Evolutionary conservation across 2,797 vertebrate species (phyloP), one percentile per base, ranked within the genome.

Genomic region (Sebastes steindachneri): DNA sequence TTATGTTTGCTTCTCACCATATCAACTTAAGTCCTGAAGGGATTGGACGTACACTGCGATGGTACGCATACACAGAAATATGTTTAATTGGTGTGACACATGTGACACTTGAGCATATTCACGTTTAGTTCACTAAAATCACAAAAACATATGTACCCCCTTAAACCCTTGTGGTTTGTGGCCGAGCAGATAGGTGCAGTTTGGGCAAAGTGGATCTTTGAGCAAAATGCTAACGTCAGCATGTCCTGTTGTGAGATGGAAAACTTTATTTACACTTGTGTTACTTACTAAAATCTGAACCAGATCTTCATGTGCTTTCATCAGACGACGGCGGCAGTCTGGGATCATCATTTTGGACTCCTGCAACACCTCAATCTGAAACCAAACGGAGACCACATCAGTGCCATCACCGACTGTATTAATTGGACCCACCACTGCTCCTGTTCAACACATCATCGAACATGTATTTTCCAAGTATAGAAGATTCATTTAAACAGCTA

Each of bases 281-380:
- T 26, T 74, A 89, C 97, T 97, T 93, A 99, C 98, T 90, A 99
- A 86, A 63, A 99, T 71, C 53, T 98, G 97, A 11, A 87, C 67
- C 85, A 99, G 97, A 64, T 98, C 97, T 12, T 90, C 88, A 14
- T 97, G 96, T 15, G 98, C 98, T 1, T 91, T 82, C 83, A 95
- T 92, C 93, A 99, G 93, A 73, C 98, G 97, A 58, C 97, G 97
- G 68, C 96, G 97, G 88, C 97, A 98, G 90, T 99, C 98, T 19
- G 97, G 98, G 89, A 99, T 96, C 98, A 99, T 99, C 98, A 99
- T 99, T 76, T 88, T 96, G 80, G 97, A 96, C 93, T 99, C 98
- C 88, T 99, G 97, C 75, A 99, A 87, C 37, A 99, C 96, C 92
- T 99, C 98, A 0, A 96, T 86, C 98, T 99, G 88, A 83, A 92